Conservation (phyloP, 2,797 vertebrate genomes). For the Danio kyathit region DNA sequence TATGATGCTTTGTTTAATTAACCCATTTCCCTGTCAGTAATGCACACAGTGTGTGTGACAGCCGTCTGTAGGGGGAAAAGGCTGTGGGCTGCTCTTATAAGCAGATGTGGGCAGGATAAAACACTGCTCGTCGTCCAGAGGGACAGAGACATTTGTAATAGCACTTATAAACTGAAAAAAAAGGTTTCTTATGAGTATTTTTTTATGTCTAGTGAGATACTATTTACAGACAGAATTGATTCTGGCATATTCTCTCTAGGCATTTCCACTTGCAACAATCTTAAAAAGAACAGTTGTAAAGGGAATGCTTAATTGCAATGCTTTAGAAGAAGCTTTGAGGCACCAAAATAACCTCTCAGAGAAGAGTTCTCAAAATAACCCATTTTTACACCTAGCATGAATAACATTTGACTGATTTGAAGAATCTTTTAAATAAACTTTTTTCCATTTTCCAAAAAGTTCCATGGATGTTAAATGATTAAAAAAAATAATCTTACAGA, state of each 20-base stretch:
- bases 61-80: constrained; percentile 22
- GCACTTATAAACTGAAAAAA: not conserved
- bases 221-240: not conserved
- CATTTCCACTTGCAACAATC: not conserved
- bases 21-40: constrained; percentile 59
- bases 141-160: not conserved
- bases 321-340: too few species aligned
- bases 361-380: too few species aligned
- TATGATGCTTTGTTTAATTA: constrained; percentile 67
- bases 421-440: too few species aligned
- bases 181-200: constrained; percentile 5
- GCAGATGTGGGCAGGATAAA: constrained; percentile 18
- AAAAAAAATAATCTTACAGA: too few species aligned
- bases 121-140: not conserved
- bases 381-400: too few species aligned
- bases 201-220: constrained; percentile 6
- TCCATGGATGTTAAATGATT: not conserved
- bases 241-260: constrained; percentile 20
- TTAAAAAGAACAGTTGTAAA: too few species aligned
- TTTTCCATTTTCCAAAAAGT: too few species aligned
- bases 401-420: too few species aligned
- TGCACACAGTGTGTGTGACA: constrained; percentile 24
- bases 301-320: too few species aligned
- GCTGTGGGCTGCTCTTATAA: constrained; percentile 51
- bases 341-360: too few species aligned